Percentiles rank a stretch among this genome's conserved stretches.
Evolutionary conservation across 2,888 invertebrate genomes (phyloP).

Genomic region (Fragum sueziense): DNA sequence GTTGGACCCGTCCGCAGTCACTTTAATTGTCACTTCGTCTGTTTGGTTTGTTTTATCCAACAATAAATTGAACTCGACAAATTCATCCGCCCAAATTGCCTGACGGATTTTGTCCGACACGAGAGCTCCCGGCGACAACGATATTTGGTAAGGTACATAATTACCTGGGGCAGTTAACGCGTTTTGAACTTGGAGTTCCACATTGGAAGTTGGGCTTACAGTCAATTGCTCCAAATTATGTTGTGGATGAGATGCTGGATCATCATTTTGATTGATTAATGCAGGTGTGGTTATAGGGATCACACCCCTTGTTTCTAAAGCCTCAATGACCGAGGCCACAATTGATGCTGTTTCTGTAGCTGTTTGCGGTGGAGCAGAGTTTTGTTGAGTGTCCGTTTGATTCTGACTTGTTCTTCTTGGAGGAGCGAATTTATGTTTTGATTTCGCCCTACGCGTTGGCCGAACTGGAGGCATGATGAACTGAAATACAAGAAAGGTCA

Average conservation of each 20-base stretch:
- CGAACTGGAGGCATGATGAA: not conserved
- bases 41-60: not conserved
- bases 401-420: too few species aligned
- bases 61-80: too few species aligned
- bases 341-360: not conserved
- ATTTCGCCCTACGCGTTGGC: too few species aligned
- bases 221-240: too few species aligned
- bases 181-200: too few species aligned
- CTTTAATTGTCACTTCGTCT: not conserved
- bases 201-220: too few species aligned
- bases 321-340: not conserved
- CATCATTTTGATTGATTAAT: not conserved
- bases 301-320: not conserved
- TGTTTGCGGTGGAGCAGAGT: not conserved
- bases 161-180: too few species aligned
- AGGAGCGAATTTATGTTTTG: not conserved
- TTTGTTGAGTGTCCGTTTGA: not conserved
- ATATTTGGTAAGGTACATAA: too few species aligned
- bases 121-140: slow-evolving; percentile 3
- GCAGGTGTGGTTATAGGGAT: not conserved
- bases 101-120: not conserved
- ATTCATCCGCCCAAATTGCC: slow-evolving; percentile 28
- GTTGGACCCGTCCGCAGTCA: not conserved
- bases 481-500: not conserved
- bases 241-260: not conserved